Base-by-base conservation (phyloP, 1,140 invertebrate genomes). In the Cydia fagiglandana region DNA sequence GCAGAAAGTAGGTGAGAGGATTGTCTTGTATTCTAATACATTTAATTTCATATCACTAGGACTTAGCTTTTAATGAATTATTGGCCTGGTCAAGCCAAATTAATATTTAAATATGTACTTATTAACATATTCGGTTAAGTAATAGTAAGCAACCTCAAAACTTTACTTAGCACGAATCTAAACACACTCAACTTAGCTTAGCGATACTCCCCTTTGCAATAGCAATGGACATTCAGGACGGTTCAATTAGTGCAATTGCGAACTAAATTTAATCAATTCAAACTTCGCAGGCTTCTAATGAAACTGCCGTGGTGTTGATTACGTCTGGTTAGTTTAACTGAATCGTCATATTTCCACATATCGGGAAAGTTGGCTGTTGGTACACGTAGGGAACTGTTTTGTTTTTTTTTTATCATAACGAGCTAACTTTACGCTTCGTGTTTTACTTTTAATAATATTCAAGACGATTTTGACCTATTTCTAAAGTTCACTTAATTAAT, bases 181-280 rank as follows among this genome's bases (percentile, higher is more conserved):
- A 61, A 61, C 53, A 61, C 2, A 24, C 56, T 38, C 5, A 38
- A 70, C 66, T 61, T 61, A 20, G n/a, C 34, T 41, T 10, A 38
- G 7, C 34, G 6, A 70, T 38, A 70, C 66, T 38, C 66, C 28
- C 66, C 34, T 38, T 38, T 38, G 15, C 66, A 30, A 61, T 61
- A 61, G 56, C 56, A 61, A 61, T 70, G 66, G 66, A 70, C 66
- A 66, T 68, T 74, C 38, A 66, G 66, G 38, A 77, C 68, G 30
- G 30, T 73, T 78, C 73, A 76, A 77, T 77, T 75, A 77, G 76
- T 74, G 41, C 75, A 75, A 56, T 75, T 64, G 74, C 64, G 34
- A 75, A 81, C 68, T 75, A 78, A 83, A 83, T 83, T 83, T 81
- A 81, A 83, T 83, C 82, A 81, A 68, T 64, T 73, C 74, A 80